Evolutionary conservation across 1,140 invertebrate genomes (phyloP).

Genomic region (Nixonia krombeini): DNA sequence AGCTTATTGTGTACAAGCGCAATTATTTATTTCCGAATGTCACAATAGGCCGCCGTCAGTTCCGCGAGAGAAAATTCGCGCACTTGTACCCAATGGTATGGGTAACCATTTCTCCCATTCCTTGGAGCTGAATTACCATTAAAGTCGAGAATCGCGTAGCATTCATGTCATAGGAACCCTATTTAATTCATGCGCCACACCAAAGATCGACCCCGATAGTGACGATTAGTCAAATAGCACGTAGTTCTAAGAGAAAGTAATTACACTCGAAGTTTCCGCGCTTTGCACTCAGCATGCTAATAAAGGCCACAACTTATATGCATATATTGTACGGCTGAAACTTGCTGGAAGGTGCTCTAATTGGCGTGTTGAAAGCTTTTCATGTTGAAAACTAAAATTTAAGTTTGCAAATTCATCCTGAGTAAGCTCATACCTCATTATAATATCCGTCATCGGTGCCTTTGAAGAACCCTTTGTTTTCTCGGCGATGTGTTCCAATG

Average conservation of each 20-base stretch:
- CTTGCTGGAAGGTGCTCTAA: slow-evolving; percentile 40
- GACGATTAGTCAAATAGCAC: slow-evolving; percentile 53
- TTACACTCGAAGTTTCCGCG: slow-evolving; percentile 51
- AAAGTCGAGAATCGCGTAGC: slow-evolving; percentile 25
- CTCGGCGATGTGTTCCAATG: no score
- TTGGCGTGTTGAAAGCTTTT: slow-evolving; percentile 49
- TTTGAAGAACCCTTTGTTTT: no score
- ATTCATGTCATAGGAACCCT: slow-evolving; percentile 39
- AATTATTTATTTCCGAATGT: no score
- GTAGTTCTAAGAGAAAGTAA: slow-evolving; percentile 51
- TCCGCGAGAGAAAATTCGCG: no score
- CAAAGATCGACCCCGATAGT: slow-evolving; percentile 49
- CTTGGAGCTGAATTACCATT: slow-evolving; percentile 27
- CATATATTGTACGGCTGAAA: slow-evolving; percentile 40
- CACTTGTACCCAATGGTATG: slow-evolving; percentile 24
- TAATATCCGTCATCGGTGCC: slow-evolving; percentile 22
- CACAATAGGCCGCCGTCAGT: no score
- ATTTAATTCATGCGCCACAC: slow-evolving; percentile 37
- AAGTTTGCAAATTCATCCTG: slow-evolving; percentile 52
- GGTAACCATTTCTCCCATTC: slow-evolving; percentile 20
- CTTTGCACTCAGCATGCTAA: slow-evolving; percentile 52
- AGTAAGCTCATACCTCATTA: slow-evolving; percentile 36
- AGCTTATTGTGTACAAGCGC: no score
- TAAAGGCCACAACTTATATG: slow-evolving; percentile 50
- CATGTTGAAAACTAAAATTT: slow-evolving; percentile 47